phyloP scores from a whole-genome alignment of 2,113 vertebrate species.

The Chrysemys picta region DNA sequence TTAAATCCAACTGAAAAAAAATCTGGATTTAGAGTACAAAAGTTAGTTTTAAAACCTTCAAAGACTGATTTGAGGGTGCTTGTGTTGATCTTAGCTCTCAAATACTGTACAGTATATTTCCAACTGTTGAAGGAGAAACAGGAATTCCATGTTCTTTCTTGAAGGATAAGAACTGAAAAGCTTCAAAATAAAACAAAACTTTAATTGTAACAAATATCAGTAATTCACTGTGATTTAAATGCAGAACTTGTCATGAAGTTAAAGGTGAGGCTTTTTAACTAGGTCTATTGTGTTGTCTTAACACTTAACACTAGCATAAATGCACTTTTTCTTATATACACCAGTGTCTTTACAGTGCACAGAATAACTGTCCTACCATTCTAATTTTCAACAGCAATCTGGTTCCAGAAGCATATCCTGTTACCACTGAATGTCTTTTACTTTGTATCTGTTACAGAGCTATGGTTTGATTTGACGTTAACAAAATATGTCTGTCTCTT shows the following conservation, averaged over 20 bases:
- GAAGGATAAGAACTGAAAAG: not conserved
- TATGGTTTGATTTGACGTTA: not conserved
- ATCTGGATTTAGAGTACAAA: not conserved
- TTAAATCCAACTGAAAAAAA: not conserved
- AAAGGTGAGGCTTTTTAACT: not conserved
- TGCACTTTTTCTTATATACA: not conserved
- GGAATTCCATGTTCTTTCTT: not conserved
- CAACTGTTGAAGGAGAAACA: not conserved
- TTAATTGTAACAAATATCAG: not conserved
- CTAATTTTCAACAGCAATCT: not conserved
- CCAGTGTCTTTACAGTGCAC: not conserved
- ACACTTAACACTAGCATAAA: not conserved
- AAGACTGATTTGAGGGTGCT: not conserved
- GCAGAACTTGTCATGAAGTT: not conserved
- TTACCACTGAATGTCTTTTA: not conserved
- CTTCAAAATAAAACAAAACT: not conserved
- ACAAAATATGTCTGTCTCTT: conserved; percentile 7
- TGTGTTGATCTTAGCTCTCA: not conserved
- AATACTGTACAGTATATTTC: not conserved
- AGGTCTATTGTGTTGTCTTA: not conserved
- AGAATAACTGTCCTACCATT: not conserved
- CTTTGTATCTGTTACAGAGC: not conserved
- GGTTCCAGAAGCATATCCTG: not conserved
- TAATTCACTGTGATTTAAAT: not conserved
- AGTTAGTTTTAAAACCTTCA: not conserved